phyloP scores from a whole-genome alignment of 2,113 vertebrate species.

The Hippocampus abdominalis region DNA sequence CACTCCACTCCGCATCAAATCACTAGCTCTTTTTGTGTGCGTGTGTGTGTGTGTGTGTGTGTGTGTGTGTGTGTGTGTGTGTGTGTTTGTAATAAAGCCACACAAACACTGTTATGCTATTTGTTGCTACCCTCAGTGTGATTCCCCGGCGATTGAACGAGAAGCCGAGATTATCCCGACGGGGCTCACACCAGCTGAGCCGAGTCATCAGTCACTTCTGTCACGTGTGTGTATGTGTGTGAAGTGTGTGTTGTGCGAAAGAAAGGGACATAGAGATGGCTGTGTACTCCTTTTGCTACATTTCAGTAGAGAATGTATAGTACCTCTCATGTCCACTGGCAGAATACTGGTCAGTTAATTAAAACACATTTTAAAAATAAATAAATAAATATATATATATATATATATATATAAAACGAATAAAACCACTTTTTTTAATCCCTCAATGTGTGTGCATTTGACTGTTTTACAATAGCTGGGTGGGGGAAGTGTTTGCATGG shows the following conservation, averaged over 20 bases:
- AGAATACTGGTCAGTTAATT: no score
- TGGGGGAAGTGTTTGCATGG: no score
- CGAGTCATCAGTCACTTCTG: slow-evolving; percentile 50
- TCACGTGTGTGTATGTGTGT: background rate
- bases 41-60: slow-evolving; percentile 35
- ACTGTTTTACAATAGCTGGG: no score
- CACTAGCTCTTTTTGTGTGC: slow-evolving; percentile 17
- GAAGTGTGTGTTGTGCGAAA: slow-evolving; percentile 12
- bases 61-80: slow-evolving; percentile 23
- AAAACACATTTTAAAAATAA: no score
- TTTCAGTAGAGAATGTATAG: background rate
- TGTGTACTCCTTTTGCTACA: background rate
- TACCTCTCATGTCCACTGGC: no score
- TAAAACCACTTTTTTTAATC: background rate
- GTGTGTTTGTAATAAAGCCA: slow-evolving; percentile 37
- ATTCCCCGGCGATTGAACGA: slow-evolving; percentile 35
- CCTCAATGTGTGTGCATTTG: no score
- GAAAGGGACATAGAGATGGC: background rate
- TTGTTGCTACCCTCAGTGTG: slow-evolving; percentile 36
- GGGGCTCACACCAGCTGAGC: slow-evolving; percentile 42
- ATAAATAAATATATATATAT: no score
- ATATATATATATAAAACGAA: no score
- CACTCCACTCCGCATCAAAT: slow-evolving; percentile 20
- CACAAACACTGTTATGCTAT: slow-evolving; percentile 30
- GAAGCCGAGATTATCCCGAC: slow-evolving; percentile 49